Evolutionary conservation across 2,888 invertebrate genomes (phyloP).

Genomic region (Synanthedon vespiformis): DNA sequence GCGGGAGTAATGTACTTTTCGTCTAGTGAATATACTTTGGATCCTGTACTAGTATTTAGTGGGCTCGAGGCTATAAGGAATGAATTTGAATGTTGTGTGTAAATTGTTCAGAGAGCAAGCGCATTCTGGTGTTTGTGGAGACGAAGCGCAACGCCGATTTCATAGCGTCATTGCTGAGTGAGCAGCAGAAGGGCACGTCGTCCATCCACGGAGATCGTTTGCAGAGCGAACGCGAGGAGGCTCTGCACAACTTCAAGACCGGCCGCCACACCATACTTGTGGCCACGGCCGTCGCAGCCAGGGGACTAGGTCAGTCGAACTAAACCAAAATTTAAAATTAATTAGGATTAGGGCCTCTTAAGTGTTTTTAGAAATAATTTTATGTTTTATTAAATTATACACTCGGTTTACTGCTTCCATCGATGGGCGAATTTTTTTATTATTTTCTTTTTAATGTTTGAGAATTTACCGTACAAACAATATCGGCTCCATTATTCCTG

Average conservation of each 20-base stretch:
- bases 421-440: too few relatives aligned
- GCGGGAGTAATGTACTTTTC: too few relatives aligned
- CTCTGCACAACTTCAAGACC: constrained; percentile 87
- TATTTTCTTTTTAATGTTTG: too few relatives aligned
- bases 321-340: too few relatives aligned
- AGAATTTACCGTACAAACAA: too few relatives aligned
- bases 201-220: constrained; percentile 98
- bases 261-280: constrained; percentile 85
- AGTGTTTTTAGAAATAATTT: too few relatives aligned
- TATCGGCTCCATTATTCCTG: too few relatives aligned
- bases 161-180: constrained; percentile 84
- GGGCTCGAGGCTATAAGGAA: not conserved
- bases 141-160: constrained; percentile 92
- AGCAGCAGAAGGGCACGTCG: constrained; percentile 86
- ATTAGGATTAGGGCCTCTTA: too few relatives aligned
- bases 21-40: too few relatives aligned
- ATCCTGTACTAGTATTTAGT: too few relatives aligned
- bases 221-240: constrained; percentile 96
- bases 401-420: too few relatives aligned
- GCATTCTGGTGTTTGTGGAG: constrained; percentile 90
- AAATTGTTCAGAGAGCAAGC: constrained; percentile 35
- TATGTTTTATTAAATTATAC: too few relatives aligned
- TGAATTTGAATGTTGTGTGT: not conserved
- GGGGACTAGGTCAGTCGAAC: constrained; percentile 80
- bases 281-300: constrained; percentile 94